Percentiles rank a stretch among this genome's conserved stretches.
phyloP scores from a whole-genome alignment of 1,140 invertebrate species.

The Tetragnatha versicolor region DNA sequence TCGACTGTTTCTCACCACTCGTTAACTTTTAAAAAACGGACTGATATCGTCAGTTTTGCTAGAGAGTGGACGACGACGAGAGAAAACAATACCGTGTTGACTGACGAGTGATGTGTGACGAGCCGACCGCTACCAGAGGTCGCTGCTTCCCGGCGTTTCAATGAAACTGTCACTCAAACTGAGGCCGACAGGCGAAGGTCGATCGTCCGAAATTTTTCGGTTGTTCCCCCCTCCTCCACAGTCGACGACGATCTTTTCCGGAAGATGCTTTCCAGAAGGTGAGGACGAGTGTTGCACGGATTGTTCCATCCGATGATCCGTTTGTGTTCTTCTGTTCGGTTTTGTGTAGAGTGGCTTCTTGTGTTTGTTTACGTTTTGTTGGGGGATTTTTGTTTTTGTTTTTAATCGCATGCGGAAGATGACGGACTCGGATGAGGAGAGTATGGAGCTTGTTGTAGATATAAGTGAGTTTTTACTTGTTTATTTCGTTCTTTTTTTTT shows the following conservation, averaged over 20 bases:
- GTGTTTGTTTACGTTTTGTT: too few species aligned
- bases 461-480: too few species aligned
- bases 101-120: slow-evolving; percentile 20
- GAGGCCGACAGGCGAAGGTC: slow-evolving; percentile 52
- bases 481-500: too few species aligned
- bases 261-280: slow-evolving; percentile 33
- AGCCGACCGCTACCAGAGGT: slow-evolving; percentile 32
- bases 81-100: not conserved
- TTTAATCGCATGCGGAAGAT: too few species aligned
- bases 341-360: not conserved
- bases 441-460: too few species aligned
- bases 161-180: slow-evolving; percentile 55
- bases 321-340: not conserved
- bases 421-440: too few species aligned
- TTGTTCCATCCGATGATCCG: not conserved
- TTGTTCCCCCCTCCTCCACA: slow-evolving; percentile 21
- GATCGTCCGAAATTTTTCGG: slow-evolving; percentile 49
- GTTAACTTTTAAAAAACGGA: too few species aligned
- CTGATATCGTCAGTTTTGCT: not conserved
- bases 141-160: slow-evolving; percentile 39
- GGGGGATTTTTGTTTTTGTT: too few species aligned
- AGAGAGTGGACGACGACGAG: not conserved
- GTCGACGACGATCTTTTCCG: not conserved
- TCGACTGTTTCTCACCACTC: too few species aligned
- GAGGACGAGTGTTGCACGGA: too few species aligned